Base-by-base conservation (phyloP, 2,888 invertebrate genomes). In the Harpagoxenus sublaevis region DNA sequence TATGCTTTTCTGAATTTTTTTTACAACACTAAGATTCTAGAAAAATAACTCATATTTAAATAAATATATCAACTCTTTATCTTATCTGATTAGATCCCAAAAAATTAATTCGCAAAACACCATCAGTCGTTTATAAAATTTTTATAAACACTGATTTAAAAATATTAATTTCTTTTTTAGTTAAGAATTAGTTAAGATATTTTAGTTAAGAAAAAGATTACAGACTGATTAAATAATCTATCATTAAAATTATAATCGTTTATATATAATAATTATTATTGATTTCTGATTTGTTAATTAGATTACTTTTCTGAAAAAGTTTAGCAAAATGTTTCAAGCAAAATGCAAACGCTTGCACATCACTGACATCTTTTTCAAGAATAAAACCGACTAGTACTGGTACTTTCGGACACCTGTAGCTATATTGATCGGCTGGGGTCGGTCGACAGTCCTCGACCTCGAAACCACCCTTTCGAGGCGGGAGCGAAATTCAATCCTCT, bases 401-500 rank as follows among this genome's bases (percentile, higher is more conserved):
- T 82, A 86, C 65, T 89, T 90, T 92, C 89, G 89, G 92, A 93
- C 93, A 94, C 94, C 94, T 94, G 94, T 94, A 92, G 94, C 94
- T 93, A 92, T 92, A 93, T 94, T 89, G 94, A 94, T 93, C 91
- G 88, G 88, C 74, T 86, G 77, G 90, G 86, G 88, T 87, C 89
- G 89, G 88, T 90, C 90, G 90, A 89, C 88, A 89, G 89, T 86
- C 87, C 88, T 83, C 87, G 90, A 88, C 89, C 89, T 88, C 91
- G 89, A 91, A 91, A 90, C 87, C 87, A 88, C 86, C 91, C 84
- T 89, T 85, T 85, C 82, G 74, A 78, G 83, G 84, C 79, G 86
- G 88, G 79, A 86, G 84, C 77, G 89, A 87, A 88, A 88, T 88
- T 89, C 88, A 87, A 89, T 88, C 87, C 87, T 82, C 87, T 87